Percentiles rank a stretch among this genome's conserved stretches.
Evolutionary conservation across 53 echinoderm and acorn worm species (phyloP).

Genomic region (Luidia sarsii): DNA sequence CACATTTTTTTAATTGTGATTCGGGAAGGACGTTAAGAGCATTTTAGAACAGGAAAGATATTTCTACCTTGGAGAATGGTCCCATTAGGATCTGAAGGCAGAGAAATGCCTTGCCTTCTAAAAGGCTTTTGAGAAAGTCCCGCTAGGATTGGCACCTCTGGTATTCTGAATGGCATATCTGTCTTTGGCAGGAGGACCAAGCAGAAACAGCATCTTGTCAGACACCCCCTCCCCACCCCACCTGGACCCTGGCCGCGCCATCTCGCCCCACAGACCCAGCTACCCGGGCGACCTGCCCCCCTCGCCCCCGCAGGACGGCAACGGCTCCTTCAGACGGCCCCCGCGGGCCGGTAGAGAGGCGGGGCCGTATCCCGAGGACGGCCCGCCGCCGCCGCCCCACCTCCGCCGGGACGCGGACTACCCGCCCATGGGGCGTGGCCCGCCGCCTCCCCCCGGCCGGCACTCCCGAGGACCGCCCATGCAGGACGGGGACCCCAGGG

Average conservation of each 20-base stretch:
- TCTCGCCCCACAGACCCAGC: constrained; percentile 44
- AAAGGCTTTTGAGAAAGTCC: no score
- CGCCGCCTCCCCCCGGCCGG: constrained; percentile 51
- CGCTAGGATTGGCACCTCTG: no score
- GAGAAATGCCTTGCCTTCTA: no score
- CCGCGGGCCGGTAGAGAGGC: constrained; percentile 17
- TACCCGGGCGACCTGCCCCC: constrained; percentile 51
- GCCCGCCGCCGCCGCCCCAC: constrained; percentile 42
- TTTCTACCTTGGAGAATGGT: no score
- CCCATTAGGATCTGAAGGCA: no score
- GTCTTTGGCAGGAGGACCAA: constrained; percentile 60
- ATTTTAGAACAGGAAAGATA: no score
- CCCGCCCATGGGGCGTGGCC: constrained; percentile 48
- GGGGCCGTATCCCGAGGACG: constrained; percentile 46
- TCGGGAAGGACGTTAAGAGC: no score
- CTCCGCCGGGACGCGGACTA: constrained; percentile 40
- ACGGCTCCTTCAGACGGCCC: constrained; percentile 1
- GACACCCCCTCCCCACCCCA: constrained; percentile 69
- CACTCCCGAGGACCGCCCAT: constrained; percentile 48
- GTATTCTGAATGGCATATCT: no score
- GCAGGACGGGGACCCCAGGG: constrained; percentile 23
- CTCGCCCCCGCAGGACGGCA: constrained; percentile 42
- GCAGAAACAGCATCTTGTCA: constrained; percentile 64
- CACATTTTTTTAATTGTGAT: no score
- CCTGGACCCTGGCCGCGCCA: constrained; percentile 56